phyloP scores from a whole-genome alignment of 2,888 invertebrate species.

The Drosophila flavopinicola region DNA sequence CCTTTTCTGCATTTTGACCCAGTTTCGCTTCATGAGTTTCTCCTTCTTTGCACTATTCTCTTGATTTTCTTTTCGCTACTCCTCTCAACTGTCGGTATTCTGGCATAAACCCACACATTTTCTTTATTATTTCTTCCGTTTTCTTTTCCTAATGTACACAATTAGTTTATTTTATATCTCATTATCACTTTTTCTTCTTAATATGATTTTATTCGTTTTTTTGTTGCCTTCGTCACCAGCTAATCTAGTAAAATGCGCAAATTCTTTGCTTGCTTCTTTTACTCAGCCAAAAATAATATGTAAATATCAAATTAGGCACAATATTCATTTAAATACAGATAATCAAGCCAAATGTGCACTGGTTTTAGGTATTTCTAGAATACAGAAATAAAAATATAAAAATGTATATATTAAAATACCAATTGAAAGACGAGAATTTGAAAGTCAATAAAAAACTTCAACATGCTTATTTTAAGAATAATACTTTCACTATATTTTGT shows the following conservation, averaged over 20 bases:
- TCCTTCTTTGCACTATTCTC: background rate
- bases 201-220: constrained; percentile 1
- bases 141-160: constrained; percentile 6
- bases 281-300: background rate
- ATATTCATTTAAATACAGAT: no score
- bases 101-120: background rate
- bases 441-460: no score
- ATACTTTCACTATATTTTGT: no score
- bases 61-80: constrained; percentile 1
- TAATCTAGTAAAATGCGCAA: background rate
- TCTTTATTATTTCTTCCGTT: constrained; percentile 8
- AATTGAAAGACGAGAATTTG: no score
- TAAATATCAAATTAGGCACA: no score
- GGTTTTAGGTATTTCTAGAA: no score
- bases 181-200: constrained; percentile 22
- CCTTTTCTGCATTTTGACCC: constrained; percentile 12
- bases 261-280: background rate
- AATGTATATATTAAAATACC: no score
- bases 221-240: background rate
- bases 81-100: constrained; percentile 6
- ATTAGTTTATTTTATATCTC: constrained; percentile 20
- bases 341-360: no score
- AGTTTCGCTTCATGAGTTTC: constrained; percentile 9
- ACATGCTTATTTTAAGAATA: no score
- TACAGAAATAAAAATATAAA: background rate